Base-by-base conservation (phyloP, 2,888 invertebrate species). In the Nymphalis c-album region DNA sequence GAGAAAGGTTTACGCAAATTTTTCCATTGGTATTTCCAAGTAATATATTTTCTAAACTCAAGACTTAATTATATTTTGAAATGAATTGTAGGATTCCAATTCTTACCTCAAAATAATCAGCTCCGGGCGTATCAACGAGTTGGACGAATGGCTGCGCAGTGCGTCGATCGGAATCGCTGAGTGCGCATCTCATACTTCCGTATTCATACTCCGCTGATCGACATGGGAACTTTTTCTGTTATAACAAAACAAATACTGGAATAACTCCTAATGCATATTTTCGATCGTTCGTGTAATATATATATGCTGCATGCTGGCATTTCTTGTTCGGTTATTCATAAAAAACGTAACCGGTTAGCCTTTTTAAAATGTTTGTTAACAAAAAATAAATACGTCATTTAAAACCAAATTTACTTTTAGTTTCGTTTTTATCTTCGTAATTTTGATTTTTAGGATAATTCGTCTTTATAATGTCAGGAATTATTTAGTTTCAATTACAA, bases 181-280 rank as follows among this genome's bases (percentile, higher is more conserved):
- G 94, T 73, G 97, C 96, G 80, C 98, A 98, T 80, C 98, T 96
- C 86, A 98, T 95, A 69, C 97, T 97, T 71, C 97, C 96, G 90
- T 98, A 98, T 87, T 98, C 98, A 88, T 98, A 98, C 86, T 98
- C 98, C 50, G 96, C 96, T 0, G 98, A 98, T 10, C 98, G 95
- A 82, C 98, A 98, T 17, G 96, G 95, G 87, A 98, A 98, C 64
- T 97, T 96, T 86, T 97, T 96, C 95, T 96, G 87, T 64, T 60
- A 20, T n/a, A 35, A 48, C 48, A 60, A 63, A 45, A 63, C 7
- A 48, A 46, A 18, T 0, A 51, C 31, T 58, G 46, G 18, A 51
- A 62, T 20, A 61, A 62, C 18, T 51, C 59, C 18, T 16, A n/a
- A 65, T 31, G 26, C 6, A 31, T 31, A 6, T 31, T 31, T 31